These are phyloP conservation scores for Cephus cinctus DNA, from an alignment of 1,140 invertebrate genomes.

Conservation along the genomic window DNA sequence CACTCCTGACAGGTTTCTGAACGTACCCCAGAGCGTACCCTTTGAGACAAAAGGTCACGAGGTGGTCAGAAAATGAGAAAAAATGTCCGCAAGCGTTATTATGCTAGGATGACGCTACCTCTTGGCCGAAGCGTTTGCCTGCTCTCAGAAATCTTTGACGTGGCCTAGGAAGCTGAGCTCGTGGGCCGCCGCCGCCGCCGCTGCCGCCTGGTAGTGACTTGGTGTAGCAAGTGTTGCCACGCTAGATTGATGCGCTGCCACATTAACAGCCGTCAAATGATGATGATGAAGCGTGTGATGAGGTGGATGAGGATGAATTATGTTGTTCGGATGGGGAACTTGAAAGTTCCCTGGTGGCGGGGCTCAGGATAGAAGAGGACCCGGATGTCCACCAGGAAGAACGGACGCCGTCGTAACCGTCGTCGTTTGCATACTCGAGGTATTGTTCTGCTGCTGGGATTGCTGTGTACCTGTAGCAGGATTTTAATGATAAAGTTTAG, in stretches of 20 bases:
- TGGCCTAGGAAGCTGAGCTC: conserved; percentile 51
- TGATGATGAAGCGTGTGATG: conserved; percentile 43
- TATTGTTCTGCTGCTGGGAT: conserved; percentile 49
- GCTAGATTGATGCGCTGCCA: conserved; percentile 44
- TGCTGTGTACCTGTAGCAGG: conserved; percentile 41
- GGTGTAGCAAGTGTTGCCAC: conserved; percentile 37
- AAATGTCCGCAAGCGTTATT: too few species aligned
- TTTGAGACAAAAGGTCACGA: too few species aligned
- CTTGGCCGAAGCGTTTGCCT: conserved; percentile 36
- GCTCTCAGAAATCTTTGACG: conserved; percentile 54
- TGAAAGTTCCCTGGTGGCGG: conserved; percentile 57
- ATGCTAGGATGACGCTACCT: too few species aligned
- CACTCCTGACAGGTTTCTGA: too few species aligned
- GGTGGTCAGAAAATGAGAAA: too few species aligned
- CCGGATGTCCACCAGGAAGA: conserved; percentile 50
- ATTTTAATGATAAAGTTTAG: too few species aligned
- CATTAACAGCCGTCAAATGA: conserved; percentile 44
- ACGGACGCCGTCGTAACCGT: conserved; percentile 47
- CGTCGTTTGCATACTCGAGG: conserved; percentile 49
- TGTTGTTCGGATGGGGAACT: conserved; percentile 53
- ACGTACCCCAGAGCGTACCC: too few species aligned
- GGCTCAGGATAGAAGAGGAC: conserved; percentile 55
- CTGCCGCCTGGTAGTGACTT: conserved; percentile 42
- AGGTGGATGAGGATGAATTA: conserved; percentile 47
- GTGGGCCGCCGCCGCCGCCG: conserved; percentile 17